These are phyloP conservation scores for Vidua macroura DNA, from an alignment of 2,113 vertebrate species.

Conservation along the genomic window DNA sequence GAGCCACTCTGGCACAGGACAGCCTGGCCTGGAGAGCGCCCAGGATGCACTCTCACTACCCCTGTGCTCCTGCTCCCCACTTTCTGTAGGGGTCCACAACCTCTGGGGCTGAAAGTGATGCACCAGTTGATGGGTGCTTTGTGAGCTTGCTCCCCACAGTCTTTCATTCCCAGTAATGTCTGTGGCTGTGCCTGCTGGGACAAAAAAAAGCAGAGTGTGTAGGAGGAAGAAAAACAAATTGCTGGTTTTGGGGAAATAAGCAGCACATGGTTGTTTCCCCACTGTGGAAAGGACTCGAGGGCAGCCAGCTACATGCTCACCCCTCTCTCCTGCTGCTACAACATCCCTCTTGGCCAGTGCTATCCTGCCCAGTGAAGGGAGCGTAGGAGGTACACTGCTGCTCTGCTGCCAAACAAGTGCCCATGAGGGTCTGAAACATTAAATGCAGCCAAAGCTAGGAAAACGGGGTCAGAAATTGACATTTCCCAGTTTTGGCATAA, in stretches of 20 bases:
- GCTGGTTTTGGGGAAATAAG: neutral
- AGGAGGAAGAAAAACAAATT: neutral
- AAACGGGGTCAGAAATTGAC: neutral
- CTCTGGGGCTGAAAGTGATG: neutral
- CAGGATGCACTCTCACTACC: fast-evolving
- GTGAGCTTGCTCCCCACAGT: neutral
- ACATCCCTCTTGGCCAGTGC: neutral
- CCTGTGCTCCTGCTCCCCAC: neutral
- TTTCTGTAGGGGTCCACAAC: fast-evolving
- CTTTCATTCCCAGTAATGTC: neutral
- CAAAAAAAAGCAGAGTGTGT: neutral
- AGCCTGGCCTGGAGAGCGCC: neutral
- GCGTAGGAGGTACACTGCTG: fast-evolving
- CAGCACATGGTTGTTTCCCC: neutral
- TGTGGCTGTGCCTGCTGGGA: neutral
- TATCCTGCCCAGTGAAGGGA: neutral
- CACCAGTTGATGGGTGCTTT: neutral
- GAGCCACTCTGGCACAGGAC: neutral
- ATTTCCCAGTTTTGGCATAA: neutral
- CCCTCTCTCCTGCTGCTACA: neutral
- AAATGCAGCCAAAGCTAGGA: neutral
- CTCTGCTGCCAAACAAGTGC: neutral
- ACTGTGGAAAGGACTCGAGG: neutral
- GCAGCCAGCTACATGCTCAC: neutral
- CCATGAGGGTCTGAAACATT: neutral